Percentiles rank a stretch among this genome's conserved stretches.
Evolutionary conservation across 1,140 invertebrate genomes (phyloP).

Genomic region (Drosophila repletoides): DNA sequence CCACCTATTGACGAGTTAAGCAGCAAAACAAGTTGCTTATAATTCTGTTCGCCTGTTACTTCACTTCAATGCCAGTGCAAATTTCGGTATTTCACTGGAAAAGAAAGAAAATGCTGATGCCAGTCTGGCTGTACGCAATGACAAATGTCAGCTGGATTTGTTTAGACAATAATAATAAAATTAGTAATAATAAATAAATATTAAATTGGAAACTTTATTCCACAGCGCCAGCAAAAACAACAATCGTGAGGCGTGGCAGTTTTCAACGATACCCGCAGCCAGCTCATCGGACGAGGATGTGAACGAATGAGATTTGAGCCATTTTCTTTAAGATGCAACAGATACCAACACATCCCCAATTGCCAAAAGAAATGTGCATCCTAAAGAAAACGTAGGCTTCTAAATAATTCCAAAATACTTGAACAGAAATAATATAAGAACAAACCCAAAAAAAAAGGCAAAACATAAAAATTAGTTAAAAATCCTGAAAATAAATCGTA

Average conservation of each 20-base stretch:
- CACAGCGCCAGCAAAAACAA: slow-evolving; percentile 83
- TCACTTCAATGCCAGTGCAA: too few relatives aligned
- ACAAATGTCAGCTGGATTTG: too few relatives aligned
- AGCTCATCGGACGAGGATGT: slow-evolving; percentile 83
- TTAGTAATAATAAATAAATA: neutral
- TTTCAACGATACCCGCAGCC: slow-evolving; percentile 86
- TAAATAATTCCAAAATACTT: slow-evolving; percentile 3
- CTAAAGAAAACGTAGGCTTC: slow-evolving; percentile 74
- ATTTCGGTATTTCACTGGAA: too few relatives aligned
- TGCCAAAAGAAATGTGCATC: slow-evolving; percentile 50
- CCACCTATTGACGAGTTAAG: too few relatives aligned
- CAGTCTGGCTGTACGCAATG: too few relatives aligned
- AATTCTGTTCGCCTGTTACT: too few relatives aligned
- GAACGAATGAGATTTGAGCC: slow-evolving; percentile 82
- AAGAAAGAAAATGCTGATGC: too few relatives aligned
- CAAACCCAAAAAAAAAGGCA: slow-evolving; percentile 11
- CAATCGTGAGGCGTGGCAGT: slow-evolving; percentile 85
- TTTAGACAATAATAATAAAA: neutral
- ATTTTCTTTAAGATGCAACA: slow-evolving; percentile 81
- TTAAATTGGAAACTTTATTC: slow-evolving; percentile 1
- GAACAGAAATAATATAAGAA: neutral
- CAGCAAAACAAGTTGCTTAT: too few relatives aligned
- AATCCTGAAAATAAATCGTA: neutral
- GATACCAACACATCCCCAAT: slow-evolving; percentile 14
- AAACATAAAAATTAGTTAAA: slow-evolving; percentile 4